phyloP scores from a whole-genome alignment of 2,113 vertebrate genomes.

The Brachypteracias leptosomus region DNA sequence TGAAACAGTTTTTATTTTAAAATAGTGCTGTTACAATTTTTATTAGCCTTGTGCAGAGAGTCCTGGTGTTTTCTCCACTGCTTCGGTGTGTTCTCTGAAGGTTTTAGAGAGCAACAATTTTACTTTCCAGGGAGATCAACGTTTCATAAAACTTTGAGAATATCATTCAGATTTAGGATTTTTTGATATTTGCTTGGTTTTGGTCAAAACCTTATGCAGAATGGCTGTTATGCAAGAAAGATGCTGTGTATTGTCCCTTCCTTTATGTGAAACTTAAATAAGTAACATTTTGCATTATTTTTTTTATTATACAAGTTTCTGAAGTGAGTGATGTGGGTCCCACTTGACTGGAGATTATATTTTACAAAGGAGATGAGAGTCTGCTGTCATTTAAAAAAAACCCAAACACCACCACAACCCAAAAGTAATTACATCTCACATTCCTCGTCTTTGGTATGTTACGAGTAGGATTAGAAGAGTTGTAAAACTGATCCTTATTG shows the following conservation, averaged over 20 bases:
- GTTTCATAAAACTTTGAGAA: neutral
- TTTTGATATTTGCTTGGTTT: neutral
- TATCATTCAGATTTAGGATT: neutral
- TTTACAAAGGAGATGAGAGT: neutral
- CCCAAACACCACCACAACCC: neutral
- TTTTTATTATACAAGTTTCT: rapidly evolving
- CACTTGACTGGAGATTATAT: neutral
- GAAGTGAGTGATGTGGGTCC: neutral
- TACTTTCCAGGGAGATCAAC: neutral
- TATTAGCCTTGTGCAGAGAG: neutral
- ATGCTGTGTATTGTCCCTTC: neutral
- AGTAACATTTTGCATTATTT: no score
- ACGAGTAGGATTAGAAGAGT: neutral
- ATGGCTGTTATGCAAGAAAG: neutral
- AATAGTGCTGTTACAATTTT: neutral
- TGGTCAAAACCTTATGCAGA: neutral
- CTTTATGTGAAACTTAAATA: neutral
- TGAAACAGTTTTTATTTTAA: neutral
- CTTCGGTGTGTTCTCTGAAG: neutral
- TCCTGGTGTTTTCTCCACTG: neutral
- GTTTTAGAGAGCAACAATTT: neutral
- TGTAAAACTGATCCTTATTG: neutral
- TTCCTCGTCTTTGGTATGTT: neutral
- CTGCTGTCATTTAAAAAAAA: neutral
- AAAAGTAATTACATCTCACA: neutral